Base-by-base conservation (phyloP, 2,888 invertebrate genomes). In the Nowickia ferox region DNA sequence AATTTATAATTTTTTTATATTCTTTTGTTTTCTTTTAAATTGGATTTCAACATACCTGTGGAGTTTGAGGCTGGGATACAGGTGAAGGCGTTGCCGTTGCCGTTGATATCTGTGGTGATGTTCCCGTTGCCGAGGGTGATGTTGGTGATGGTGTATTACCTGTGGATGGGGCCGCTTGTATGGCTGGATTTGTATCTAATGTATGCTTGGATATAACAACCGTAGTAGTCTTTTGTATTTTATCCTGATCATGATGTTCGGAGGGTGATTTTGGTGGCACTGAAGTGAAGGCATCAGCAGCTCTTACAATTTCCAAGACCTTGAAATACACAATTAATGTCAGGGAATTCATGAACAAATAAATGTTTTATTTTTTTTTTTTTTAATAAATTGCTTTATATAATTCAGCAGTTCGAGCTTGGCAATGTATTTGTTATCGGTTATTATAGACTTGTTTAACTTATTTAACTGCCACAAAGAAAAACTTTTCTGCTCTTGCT, bases 131-230 rank as follows among this genome's bases (percentile, higher is more conserved):
- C 9, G 86, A 72, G 2, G 86, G 48, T 30, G 86, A 65, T 51
- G 87, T 19, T 11, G 87, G 71, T 63, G 84, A 55, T 19, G 81
- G 68, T 51, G 87, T 57, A 46, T 44, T 72, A 44, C 57, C 59
- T 55, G 79, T 51, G 75, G 90, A 89, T 83, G 91, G 88, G 30
- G 90, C 90, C 78, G 90, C 89, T 78, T 88, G 89, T 75, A 91
- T 89, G 69, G 91, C 89, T 53, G 92, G 92, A 89, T 93, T 92
- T 84, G 93, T 93, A 88, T 97, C 97, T 89, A 97, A 94, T 80
- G 97, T 97, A 93, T 98, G 98, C 92, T 97, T 97, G 93, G 97
- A 97, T 97, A 98, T 97, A 80, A 98, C 97, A 89, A 98, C 96
- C 13, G 97, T 98, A 87, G 98, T 98, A 81, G 97, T 98, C 94